These are phyloP conservation scores for Phalanger gymnotis DNA, from an alignment of 2,797 vertebrate genomes.

Conservation along the genomic window DNA sequence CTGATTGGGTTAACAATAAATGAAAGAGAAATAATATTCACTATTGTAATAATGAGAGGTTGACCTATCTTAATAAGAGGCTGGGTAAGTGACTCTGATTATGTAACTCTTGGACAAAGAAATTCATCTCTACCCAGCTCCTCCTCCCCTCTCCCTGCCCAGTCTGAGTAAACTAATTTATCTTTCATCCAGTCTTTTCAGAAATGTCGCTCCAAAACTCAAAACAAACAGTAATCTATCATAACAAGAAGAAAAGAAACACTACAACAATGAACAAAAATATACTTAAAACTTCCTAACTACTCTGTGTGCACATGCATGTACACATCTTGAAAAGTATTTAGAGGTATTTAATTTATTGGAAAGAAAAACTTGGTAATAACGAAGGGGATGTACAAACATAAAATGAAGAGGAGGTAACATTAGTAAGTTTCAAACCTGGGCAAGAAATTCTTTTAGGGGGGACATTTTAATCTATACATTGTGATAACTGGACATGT, in stretches of 20 bases:
- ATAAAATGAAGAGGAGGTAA: background rate
- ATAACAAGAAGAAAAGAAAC: background rate
- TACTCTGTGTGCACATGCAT: background rate
- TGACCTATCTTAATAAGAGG: no score
- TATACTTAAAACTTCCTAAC: background rate
- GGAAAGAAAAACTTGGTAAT: background rate
- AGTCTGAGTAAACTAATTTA: no score
- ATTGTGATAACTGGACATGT: background rate
- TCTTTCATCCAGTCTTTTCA: background rate
- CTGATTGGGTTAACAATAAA: no score
- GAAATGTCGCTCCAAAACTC: background rate
- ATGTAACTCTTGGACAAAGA: no score
- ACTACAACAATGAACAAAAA: background rate
- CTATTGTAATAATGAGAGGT: no score
- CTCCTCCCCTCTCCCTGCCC: no score
- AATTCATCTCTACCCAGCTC: no score
- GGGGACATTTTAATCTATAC: background rate
- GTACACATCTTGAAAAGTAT: background rate
- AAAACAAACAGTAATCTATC: background rate
- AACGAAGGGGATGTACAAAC: background rate
- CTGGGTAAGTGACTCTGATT: no score
- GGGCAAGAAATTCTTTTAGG: background rate
- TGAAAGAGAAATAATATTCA: no score
- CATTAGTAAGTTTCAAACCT: background rate
- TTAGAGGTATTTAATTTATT: background rate